These are phyloP conservation scores for Lutjanus erythropterus DNA, from an alignment of 2,113 vertebrate species.

Conservation along the genomic window DNA sequence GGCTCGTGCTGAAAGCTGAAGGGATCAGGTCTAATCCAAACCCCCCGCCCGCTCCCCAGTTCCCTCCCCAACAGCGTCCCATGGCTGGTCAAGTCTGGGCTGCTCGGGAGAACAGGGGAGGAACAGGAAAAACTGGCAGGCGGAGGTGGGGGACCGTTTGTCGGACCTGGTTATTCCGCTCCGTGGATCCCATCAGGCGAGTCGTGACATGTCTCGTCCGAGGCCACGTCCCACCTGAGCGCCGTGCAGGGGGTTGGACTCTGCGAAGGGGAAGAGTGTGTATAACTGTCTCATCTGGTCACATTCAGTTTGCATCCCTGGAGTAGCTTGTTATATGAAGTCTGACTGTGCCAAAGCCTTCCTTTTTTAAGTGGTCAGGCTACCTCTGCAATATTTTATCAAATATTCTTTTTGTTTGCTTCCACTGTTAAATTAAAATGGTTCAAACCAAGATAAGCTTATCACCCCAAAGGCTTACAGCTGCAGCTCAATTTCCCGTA, in stretches of 20 bases:
- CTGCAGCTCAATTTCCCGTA: slow-evolving; percentile 64
- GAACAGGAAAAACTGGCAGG: slow-evolving; percentile 58
- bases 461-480: slow-evolving; percentile 54
- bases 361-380: slow-evolving; percentile 42
- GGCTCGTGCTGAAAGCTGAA: slow-evolving; percentile 71
- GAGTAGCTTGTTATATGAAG: slow-evolving; percentile 59
- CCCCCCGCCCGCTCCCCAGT: slow-evolving; percentile 45
- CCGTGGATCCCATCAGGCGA: slow-evolving; percentile 75
- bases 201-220: slow-evolving; percentile 70
- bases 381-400: slow-evolving; percentile 55
- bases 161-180: slow-evolving; percentile 79
- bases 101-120: slow-evolving; percentile 35
- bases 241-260: slow-evolving; percentile 55
- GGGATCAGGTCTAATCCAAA: slow-evolving; percentile 79
- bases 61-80: slow-evolving; percentile 43
- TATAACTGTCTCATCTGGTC: slow-evolving; percentile 76
- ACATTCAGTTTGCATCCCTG: slow-evolving; percentile 69
- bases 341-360: slow-evolving; percentile 32
- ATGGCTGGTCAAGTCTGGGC: slow-evolving; percentile 59
- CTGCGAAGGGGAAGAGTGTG: slow-evolving; percentile 55
- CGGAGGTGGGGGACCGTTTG: slow-evolving; percentile 72
- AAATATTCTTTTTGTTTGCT: slow-evolving; percentile 62
- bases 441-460: slow-evolving; percentile 64
- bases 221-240: slow-evolving; percentile 74
- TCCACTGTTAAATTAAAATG: slow-evolving; percentile 62